Percentiles rank a stretch among this genome's conserved stretches.
These are phyloP conservation scores for Diploptera punctata DNA, from an alignment of 2,888 invertebrate species.

Conservation along the genomic window DNA sequence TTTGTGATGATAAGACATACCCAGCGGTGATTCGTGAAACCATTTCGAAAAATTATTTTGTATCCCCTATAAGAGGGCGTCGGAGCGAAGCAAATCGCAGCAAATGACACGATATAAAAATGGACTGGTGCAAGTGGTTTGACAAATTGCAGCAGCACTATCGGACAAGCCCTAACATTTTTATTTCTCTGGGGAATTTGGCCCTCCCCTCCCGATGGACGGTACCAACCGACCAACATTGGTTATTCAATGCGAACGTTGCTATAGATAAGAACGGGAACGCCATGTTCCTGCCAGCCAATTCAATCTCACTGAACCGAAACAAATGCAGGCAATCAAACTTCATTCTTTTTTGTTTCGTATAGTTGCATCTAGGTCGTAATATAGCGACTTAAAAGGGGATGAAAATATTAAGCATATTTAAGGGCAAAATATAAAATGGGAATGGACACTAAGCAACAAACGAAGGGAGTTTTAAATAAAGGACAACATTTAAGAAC, in stretches of 20 bases:
- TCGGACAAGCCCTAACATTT: constrained; percentile 16
- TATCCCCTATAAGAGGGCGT: no score
- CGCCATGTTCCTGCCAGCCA: constrained; percentile 1
- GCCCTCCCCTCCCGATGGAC: neutral
- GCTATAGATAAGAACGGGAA: no score
- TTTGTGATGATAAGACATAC: no score
- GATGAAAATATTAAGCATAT: no score
- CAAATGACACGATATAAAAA: constrained; percentile 23
- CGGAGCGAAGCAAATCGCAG: neutral
- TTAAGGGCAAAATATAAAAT: no score
- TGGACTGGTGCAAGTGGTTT: constrained; percentile 1
- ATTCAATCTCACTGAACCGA: constrained; percentile 22
- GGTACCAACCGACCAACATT: constrained; percentile 10
- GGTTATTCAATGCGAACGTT: constrained; percentile 25
- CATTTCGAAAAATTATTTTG: no score
- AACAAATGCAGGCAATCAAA: constrained; percentile 16
- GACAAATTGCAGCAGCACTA: constrained; percentile 4
- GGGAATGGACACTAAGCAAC: no score
- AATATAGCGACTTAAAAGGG: neutral
- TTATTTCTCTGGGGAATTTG: constrained; percentile 17
- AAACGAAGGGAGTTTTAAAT: no score
- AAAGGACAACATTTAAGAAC: no score
- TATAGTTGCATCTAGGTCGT: neutral
- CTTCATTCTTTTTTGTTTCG: neutral
- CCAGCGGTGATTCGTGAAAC: no score